A percentile compares a stretch with the other conserved stretches of the same genome.
Conservation (phyloP, 23 tunicate species). For the Aplidium turbinatum region DNA sequence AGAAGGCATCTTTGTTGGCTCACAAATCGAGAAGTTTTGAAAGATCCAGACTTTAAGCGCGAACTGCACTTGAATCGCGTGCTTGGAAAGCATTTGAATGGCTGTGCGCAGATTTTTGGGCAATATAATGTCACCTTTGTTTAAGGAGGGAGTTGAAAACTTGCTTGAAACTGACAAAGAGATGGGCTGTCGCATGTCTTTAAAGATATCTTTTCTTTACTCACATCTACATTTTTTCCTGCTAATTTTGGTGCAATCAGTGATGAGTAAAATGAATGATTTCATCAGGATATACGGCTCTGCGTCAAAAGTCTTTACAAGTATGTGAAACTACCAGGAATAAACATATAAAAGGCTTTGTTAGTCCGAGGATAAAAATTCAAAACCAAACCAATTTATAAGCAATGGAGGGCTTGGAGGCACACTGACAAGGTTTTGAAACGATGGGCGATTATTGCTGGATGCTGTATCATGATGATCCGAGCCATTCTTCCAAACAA, state of each 20-base stretch:
- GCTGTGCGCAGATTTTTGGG: slow-evolving; percentile 12
- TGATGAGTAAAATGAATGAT: slow-evolving; percentile 7
- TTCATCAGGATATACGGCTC: slow-evolving; percentile 13
- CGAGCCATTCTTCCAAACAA: background rate
- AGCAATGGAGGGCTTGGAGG: background rate
- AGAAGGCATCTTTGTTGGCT: slow-evolving; percentile 11
- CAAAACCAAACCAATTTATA: no score
- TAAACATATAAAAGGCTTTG: no score
- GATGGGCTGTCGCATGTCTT: slow-evolving; percentile 2
- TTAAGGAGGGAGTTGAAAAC: background rate
- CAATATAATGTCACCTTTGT: slow-evolving; percentile 10
- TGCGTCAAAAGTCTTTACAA: no score
- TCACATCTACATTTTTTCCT: background rate
- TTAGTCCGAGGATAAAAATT: no score
- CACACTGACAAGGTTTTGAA: slow-evolving; percentile 7
- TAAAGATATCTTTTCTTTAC: background rate
- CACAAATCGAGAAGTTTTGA: slow-evolving; percentile 1
- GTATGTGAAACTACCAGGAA: no score
- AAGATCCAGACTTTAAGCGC: slow-evolving; percentile 1
- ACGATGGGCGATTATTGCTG: slow-evolving; percentile 13
- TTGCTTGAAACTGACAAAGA: background rate
- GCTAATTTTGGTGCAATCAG: slow-evolving; percentile 2
- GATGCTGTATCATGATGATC: slow-evolving; percentile 1
- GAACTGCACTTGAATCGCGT: slow-evolving; percentile 12
- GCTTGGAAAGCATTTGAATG: slow-evolving; percentile 18